Evolutionary conservation across 2,888 invertebrate species (phyloP), one percentile per base, ranked within the genome.

Genomic region (Poecilus cupreus): DNA sequence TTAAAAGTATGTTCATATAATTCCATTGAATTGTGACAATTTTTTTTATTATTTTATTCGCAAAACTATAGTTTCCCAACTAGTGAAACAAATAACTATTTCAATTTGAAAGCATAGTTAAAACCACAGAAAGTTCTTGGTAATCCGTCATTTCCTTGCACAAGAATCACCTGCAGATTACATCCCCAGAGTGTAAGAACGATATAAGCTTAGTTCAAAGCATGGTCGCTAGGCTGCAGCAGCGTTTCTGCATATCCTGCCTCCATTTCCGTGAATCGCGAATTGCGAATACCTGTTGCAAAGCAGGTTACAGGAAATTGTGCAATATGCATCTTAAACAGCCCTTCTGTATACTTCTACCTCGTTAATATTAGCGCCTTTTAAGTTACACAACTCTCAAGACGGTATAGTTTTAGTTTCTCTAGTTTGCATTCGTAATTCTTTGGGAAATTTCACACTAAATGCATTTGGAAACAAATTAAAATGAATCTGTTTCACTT

Each of bases 231-330:
- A 49, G 49, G 20, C 8, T 18, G 10, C 51, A 51, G 20, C 51
- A 20, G 10, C 20, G 20, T 13, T n/a, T 11, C 32, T 49, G 13
- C 49, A 49, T n/a, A 2, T 13, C 13, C 49, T 20, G 51, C 10
- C 10, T 20, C 51, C 2, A 51, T 51, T 51, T 51, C 51, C 51
- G n/a, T 4, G 46, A 13, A 46, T 16, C 46, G 46, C 46, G 46
- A n/a, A 51, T 32, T 1, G 51, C 0, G 13, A 57, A 39, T 78
- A 78, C 64, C 78, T 78, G 78, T 78, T 78, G 78, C 78, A 57
- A 78, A 60, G 46, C 43, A 77, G 46, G 70, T 72, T 43, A 77
- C 39, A 60, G 60, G 78, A 78, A 64, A 78, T 78, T 78, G 78
- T 64, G 78, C 78, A 78, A 64, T 78, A 60, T 26, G 60, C 64